Conservation (phyloP, 2,113 vertebrate species). For the human (Homo sapiens) region DNA sequence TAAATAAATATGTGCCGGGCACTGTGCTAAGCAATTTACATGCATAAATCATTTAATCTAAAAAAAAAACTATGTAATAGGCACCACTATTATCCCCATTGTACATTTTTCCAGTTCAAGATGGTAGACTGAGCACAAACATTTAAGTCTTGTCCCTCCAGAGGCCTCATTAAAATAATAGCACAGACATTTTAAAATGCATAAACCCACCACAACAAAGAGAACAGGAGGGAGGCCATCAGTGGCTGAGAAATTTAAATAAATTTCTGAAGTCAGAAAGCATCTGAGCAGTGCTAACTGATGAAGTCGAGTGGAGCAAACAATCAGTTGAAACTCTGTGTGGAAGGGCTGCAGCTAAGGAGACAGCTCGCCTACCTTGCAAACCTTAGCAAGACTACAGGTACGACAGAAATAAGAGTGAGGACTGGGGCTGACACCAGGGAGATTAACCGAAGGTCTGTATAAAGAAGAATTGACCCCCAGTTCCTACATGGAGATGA, state of each 20-base stretch:
- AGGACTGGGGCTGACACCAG: neutral
- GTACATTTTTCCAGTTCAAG: slow-evolving; percentile 42
- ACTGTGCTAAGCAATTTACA: neutral
- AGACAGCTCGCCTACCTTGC: neutral
- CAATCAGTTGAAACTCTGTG: neutral
- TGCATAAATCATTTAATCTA: slow-evolving; percentile 39
- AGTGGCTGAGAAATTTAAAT: slow-evolving; percentile 60
- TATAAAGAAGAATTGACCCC: neutral
- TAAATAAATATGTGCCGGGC: neutral
- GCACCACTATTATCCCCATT: neutral
- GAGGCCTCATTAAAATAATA: slow-evolving; percentile 67
- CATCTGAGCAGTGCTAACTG: slow-evolving; percentile 55
- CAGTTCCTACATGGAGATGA: neutral
- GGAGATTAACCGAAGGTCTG: neutral
- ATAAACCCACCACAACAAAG: slow-evolving; percentile 53
- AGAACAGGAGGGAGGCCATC: neutral
- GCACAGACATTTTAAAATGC: slow-evolving; percentile 54
- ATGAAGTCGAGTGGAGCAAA: slow-evolving; percentile 30
- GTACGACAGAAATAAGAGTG: neutral
- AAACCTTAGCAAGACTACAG: neutral
- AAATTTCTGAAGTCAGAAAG: slow-evolving; percentile 58
- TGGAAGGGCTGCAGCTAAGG: neutral
- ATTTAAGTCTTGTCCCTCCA: slow-evolving; percentile 58
- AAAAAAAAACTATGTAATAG: neutral
- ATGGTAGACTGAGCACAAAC: slow-evolving; percentile 61